A percentile compares a stretch with the other conserved stretches of the same genome.
These are phyloP conservation scores for Scortum barcoo DNA, from an alignment of 2,113 vertebrate genomes.

Conservation along the genomic window DNA sequence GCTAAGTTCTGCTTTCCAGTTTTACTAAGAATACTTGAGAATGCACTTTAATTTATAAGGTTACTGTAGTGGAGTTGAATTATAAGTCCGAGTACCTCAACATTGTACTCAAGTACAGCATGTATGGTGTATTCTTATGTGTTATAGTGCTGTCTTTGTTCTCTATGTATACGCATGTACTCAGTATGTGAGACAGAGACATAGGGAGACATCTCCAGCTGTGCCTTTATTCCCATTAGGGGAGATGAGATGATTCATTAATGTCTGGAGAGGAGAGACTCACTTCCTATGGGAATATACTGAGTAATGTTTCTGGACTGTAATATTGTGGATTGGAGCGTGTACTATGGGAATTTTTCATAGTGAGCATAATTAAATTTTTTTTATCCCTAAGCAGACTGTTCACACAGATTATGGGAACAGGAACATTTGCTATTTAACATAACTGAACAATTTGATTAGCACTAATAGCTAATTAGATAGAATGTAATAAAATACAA, in stretches of 20 bases:
- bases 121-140: neutral
- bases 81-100: neutral
- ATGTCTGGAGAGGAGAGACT: constrained; percentile 27
- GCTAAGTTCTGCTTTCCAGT: neutral
- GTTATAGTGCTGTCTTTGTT: neutral
- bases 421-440: neutral
- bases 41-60: neutral
- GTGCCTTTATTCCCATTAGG: constrained; percentile 2
- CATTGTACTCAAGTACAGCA: neutral
- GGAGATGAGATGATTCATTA: constrained; percentile 8
- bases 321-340: neutral
- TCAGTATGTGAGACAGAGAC: neutral
- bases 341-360: neutral
- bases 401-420: neutral
- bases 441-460: neutral
- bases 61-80: neutral
- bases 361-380: neutral
- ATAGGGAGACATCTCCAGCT: constrained; percentile 43
- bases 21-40: neutral
- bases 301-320: constrained; percentile 4
- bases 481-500: neutral
- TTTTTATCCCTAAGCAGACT: neutral
- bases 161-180: neutral
- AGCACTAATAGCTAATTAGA: neutral
- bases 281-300: neutral